Percentiles rank a stretch among this genome's conserved stretches.
These are phyloP conservation scores for Chlorops oryzae DNA, from an alignment of 1,140 invertebrate genomes.

Conservation along the genomic window DNA sequence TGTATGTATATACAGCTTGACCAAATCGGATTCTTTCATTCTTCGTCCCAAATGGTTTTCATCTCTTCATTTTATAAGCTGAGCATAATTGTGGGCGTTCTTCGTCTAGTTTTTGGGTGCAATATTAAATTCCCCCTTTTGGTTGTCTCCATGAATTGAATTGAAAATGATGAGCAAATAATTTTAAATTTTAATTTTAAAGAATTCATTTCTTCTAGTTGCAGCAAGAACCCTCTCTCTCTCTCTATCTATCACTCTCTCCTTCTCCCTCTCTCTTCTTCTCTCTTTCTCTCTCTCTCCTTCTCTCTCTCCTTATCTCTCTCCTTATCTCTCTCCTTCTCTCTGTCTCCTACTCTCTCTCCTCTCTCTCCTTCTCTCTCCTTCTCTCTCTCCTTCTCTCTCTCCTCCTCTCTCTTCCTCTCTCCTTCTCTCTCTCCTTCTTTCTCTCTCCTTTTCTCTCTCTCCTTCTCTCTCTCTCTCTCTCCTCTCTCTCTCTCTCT, in stretches of 20 bases:
- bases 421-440: background rate
- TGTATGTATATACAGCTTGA: too few relatives aligned
- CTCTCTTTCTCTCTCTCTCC: conserved; percentile 1
- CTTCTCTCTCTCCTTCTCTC: background rate
- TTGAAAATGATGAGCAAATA: too few relatives aligned
- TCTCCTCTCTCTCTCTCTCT: background rate
- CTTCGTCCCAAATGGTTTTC: too few relatives aligned
- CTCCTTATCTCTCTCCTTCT: background rate
- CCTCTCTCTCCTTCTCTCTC: background rate
- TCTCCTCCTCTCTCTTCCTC: background rate
- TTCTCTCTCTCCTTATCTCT: background rate
- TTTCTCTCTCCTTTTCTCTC: background rate
- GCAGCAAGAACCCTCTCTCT: background rate
- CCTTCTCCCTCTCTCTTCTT: background rate
- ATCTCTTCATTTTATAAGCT: too few relatives aligned
- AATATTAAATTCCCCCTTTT: too few relatives aligned
- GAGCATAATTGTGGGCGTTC: too few relatives aligned
- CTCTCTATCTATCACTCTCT: background rate
- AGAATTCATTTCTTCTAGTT: background rate
- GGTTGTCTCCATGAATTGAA: too few relatives aligned
- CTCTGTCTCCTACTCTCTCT: background rate
- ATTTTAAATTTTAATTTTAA: background rate
- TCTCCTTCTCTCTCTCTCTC: background rate
- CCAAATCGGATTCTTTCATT: too few relatives aligned
- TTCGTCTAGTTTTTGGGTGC: too few relatives aligned